phyloP scores from a whole-genome alignment of 2,888 invertebrate genomes.

The Luperina nickerlii region DNA sequence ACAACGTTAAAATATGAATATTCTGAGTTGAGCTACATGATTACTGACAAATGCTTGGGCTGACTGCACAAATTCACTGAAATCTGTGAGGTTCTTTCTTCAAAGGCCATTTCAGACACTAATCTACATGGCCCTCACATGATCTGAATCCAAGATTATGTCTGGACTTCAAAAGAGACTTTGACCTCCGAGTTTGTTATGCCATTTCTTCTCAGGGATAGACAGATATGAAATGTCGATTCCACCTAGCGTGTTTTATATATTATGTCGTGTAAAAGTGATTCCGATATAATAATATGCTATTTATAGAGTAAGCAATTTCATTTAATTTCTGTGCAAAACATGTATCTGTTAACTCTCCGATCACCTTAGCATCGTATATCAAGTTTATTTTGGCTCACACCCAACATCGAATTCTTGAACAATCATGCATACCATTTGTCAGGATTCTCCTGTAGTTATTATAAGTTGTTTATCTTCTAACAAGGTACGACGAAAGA shows the following conservation, averaged over 20 bases:
- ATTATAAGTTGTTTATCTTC: background rate
- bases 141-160: background rate
- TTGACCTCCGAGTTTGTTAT: too few relatives aligned
- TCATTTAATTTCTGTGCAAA: slow-evolving; percentile 1
- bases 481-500: slow-evolving; percentile 13
- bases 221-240: background rate
- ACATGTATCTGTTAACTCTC: slow-evolving; percentile 41
- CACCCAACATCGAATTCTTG: slow-evolving; percentile 47
- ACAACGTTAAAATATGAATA: too few relatives aligned
- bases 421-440: slow-evolving; percentile 27
- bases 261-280: background rate
- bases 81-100: background rate
- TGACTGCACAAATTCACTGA: background rate
- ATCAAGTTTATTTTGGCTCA: slow-evolving; percentile 56
- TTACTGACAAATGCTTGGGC: background rate
- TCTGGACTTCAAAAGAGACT: too few relatives aligned
- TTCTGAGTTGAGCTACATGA: background rate
- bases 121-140: background rate
- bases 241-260: background rate
- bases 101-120: background rate
- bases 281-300: background rate
- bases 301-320: background rate
- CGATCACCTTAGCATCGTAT: slow-evolving; percentile 19
- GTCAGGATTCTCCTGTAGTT: slow-evolving; percentile 5
- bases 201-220: too few relatives aligned